Conservation (phyloP, 2,888 invertebrate species). For the Pelosia muscerda region DNA sequence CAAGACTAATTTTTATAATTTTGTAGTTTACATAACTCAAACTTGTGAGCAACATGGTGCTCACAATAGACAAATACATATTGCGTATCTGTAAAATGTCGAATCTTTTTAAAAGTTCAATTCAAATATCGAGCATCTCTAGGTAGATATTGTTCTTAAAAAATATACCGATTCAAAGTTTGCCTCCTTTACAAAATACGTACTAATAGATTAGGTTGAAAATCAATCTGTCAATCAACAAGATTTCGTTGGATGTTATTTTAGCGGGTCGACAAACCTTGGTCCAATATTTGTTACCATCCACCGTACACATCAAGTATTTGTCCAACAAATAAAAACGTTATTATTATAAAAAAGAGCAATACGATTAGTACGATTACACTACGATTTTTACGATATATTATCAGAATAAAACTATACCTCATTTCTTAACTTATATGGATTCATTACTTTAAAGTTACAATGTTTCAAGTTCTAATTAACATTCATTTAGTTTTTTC, state of each 20-base stretch:
- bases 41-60: neutral
- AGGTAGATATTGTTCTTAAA: conserved; percentile 2
- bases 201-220: conserved; percentile 12
- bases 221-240: conserved; percentile 28
- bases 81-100: conserved; percentile 1
- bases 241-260: conserved; percentile 53
- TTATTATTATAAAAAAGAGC: conserved; percentile 26
- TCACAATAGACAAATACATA: neutral
- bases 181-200: neutral
- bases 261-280: conserved; percentile 63
- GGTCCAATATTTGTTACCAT: conserved; percentile 65
- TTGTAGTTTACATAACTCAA: neutral
- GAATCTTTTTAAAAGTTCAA: conserved; percentile 2
- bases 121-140: neutral
- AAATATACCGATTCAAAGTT: neutral
- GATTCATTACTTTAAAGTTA: neutral
- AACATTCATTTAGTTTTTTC: neutral
- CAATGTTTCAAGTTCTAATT: neutral
- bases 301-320: conserved; percentile 61
- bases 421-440: neutral
- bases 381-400: neutral
- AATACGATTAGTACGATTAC: conserved; percentile 15
- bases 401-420: neutral
- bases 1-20: neutral
- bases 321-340: conserved; percentile 41